phyloP scores from a whole-genome alignment of 2,113 vertebrate species.

The Microtus pennsylvanicus region DNA sequence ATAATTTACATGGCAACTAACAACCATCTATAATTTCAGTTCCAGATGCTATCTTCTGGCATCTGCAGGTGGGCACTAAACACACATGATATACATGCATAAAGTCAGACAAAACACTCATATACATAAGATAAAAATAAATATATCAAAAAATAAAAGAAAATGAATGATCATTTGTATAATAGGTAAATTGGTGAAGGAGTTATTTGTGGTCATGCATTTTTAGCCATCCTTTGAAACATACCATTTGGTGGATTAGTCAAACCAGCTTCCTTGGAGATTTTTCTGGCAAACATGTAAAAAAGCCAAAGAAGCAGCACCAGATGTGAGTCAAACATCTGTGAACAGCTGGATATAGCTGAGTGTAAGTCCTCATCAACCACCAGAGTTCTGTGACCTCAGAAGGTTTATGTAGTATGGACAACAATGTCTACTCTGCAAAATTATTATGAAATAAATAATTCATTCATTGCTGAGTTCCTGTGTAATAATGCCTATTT shows the following conservation, averaged over 20 bases:
- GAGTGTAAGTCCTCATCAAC: neutral
- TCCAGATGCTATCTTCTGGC: neutral
- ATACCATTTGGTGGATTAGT: neutral
- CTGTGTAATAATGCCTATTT: neutral
- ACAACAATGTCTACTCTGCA: neutral
- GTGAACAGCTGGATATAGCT: neutral
- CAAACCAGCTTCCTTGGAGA: neutral
- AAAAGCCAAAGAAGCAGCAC: neutral
- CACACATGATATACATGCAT: neutral
- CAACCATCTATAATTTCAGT: neutral
- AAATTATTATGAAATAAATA: neutral
- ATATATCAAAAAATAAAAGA: neutral
- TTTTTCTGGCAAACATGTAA: neutral
- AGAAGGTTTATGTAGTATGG: neutral
- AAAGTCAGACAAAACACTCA: neutral
- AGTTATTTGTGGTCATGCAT: neutral
- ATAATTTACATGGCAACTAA: neutral
- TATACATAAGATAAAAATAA: neutral
- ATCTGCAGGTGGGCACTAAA: neutral
- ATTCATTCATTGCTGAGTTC: neutral
- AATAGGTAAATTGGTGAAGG: neutral
- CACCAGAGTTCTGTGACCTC: neutral
- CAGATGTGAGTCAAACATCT: neutral
- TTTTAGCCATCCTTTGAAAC: neutral
- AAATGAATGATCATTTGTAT: neutral